A percentile compares a stretch with the other conserved stretches of the same genome.
phyloP scores from a whole-genome alignment of 2,888 invertebrate genomes.

The Tinea trinotella region DNA sequence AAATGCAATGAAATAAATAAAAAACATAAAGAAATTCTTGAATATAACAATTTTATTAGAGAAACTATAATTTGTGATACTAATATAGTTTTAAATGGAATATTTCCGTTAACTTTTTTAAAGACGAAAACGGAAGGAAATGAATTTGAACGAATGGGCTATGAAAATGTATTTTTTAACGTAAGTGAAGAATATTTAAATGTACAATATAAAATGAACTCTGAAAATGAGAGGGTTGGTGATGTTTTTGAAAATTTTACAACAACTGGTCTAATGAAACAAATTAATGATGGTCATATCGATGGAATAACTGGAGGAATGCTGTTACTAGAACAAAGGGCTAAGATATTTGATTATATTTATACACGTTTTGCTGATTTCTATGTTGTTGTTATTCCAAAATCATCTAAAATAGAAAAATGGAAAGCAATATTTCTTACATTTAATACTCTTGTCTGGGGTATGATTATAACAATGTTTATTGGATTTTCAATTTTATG shows the following conservation, averaged over 20 bases:
- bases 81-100: constrained; percentile 1
- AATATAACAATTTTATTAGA: background rate
- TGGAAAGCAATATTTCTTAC: constrained; percentile 19
- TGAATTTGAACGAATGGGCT: background rate
- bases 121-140: constrained; percentile 6
- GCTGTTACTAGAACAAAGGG: constrained; percentile 4
- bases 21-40: background rate
- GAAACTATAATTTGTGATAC: background rate
- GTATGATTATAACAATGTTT: background rate
- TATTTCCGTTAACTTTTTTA: constrained; percentile 7
- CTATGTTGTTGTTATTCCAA: constrained; percentile 12
- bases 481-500: background rate
- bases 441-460: background rate
- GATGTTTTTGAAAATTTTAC: constrained; percentile 16
- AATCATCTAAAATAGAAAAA: constrained; percentile 11
- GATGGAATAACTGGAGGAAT: constrained; percentile 15
- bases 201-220: background rate
- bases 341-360: constrained; percentile 12
- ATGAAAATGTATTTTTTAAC: constrained; percentile 7
- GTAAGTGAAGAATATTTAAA: constrained; percentile 3
- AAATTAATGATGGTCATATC: constrained; percentile 5
- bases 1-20: background rate
- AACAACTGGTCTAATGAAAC: background rate
- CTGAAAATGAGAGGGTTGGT: constrained; percentile 7
- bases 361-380: constrained; percentile 13